These are phyloP conservation scores for Drosophila ananassae DNA, from an alignment of 1,140 invertebrate genomes.

Conservation along the genomic window DNA sequence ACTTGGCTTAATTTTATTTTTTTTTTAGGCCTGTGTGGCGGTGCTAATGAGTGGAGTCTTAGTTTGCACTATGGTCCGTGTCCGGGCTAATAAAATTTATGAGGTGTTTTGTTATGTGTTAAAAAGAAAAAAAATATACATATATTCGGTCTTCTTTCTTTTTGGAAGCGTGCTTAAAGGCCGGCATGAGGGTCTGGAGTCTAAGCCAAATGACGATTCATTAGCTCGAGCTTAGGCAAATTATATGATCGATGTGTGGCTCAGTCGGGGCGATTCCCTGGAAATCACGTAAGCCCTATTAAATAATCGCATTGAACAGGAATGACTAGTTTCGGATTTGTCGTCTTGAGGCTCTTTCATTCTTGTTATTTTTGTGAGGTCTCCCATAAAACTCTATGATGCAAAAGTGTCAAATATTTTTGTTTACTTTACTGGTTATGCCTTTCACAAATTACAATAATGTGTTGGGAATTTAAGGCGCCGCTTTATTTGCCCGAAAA, in stretches of 20 bases:
- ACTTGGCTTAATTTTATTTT: constrained; percentile 34
- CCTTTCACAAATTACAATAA: constrained; percentile 70
- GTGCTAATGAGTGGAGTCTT: constrained; percentile 67
- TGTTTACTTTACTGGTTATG: constrained; percentile 47
- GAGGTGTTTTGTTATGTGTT: constrained; percentile 79
- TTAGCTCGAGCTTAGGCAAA: constrained; percentile 64
- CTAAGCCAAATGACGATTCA: constrained; percentile 47
- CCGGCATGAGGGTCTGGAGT: not conserved
- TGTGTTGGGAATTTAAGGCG: constrained; percentile 45
- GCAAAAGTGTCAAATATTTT: constrained; percentile 75
- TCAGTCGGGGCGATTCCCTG: constrained; percentile 35
- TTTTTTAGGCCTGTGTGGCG: constrained; percentile 19
- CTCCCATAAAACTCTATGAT: constrained; percentile 44
- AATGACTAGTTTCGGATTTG: constrained; percentile 67
- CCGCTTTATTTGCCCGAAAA: constrained; percentile 14
- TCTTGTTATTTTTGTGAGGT: constrained; percentile 6
- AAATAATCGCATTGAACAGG: constrained; percentile 59
- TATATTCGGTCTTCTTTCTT: constrained; percentile 24
- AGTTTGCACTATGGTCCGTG: constrained; percentile 27
- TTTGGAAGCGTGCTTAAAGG: constrained; percentile 51
- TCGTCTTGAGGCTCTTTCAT: constrained; percentile 27
- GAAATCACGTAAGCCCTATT: constrained; percentile 61
- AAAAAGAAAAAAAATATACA: constrained; percentile 15
- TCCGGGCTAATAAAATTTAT: constrained; percentile 71
- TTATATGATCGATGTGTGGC: constrained; percentile 70